Base-by-base conservation (phyloP, 2,113 vertebrate genomes). In the Aptenodytes forsteri region DNA sequence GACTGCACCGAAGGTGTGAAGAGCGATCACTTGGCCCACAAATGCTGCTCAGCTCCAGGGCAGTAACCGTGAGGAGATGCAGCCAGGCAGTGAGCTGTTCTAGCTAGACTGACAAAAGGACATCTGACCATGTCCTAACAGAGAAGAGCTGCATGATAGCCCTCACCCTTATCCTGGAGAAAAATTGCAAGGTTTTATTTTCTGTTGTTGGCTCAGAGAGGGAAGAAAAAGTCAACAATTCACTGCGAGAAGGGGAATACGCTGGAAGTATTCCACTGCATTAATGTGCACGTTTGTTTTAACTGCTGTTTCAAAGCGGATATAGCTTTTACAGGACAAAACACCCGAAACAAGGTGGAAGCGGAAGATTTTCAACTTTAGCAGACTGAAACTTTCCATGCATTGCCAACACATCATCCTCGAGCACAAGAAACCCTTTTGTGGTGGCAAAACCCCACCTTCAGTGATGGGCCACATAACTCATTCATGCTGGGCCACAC, bases 311-410 rank as follows among this genome's bases (percentile, higher is more conserved):
- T 59, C 69, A 47, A 47, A 79, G 44, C 3, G 40, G 80, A 81
- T 92, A 46, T 59, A 76, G 62, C n/a, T 86, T 92, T 92, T 34
- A 23, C 40, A 86, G 85, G 22, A 72, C 81, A 89, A 82, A 92
- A 71, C 62, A 38, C 50, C 23, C 4, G 0, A 76, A 86, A 40
- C 15, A 67, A 82, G 86, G 58, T 82, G n/a, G 36, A 67, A 87
- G 59, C 0, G 6, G 52, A 83, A 86, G 27, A n/a, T 72, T 82
- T 67, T 46, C 59, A 29, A 21, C 40, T 36, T 49, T 1, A 86
- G 42, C 36, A 50, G 42, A 62, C 20, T 34, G 71, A 90, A 95
- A 78, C 36, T 86, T 90, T 69, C 82, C 82, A 64, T 9, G 32
- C 4, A 0, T 30, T 38, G 27, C 86, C 76, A 77, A 38, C 52